A percentile compares a stretch with the other conserved stretches of the same genome.
Evolutionary conservation across 2,888 invertebrate species (phyloP).

Genomic region (Ichneumon xanthorius): DNA sequence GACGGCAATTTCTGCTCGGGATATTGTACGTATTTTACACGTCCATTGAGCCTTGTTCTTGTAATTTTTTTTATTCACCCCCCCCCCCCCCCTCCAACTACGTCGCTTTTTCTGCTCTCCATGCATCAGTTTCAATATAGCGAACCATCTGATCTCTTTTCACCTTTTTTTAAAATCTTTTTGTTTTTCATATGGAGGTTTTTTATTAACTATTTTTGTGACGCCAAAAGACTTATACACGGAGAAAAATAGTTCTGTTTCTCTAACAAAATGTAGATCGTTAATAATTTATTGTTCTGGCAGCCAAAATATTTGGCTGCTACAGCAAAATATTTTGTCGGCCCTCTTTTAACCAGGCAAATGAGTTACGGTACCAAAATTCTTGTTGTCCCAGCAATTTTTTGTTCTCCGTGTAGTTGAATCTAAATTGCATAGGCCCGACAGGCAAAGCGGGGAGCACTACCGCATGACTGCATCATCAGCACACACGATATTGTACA

Average conservation of each 20-base stretch:
- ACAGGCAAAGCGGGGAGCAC: slow-evolving; percentile 7
- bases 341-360: too few relatives aligned
- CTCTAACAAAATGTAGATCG: too few relatives aligned
- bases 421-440: slow-evolving; percentile 10
- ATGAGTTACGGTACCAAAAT: too few relatives aligned
- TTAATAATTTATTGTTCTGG: too few relatives aligned
- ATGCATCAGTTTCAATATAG: background rate
- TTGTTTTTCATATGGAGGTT: background rate
- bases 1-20: too few relatives aligned
- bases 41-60: background rate
- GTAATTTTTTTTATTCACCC: background rate
- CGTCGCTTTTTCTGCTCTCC: background rate
- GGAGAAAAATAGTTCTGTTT: too few relatives aligned
- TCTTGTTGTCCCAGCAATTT: too few relatives aligned
- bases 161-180: background rate
- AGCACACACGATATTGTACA: slow-evolving; percentile 13
- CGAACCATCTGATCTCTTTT: background rate
- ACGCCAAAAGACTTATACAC: background rate
- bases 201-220: background rate
- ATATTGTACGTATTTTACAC: slow-evolving; percentile 12
- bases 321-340: too few relatives aligned
- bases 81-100: background rate
- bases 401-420: background rate
- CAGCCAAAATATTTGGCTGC: too few relatives aligned
- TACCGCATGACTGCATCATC: slow-evolving; percentile 41